A percentile compares a stretch with the other conserved stretches of the same genome.
These are phyloP conservation scores for Odontamblyopus lacepedii DNA, from an alignment of 2,797 vertebrate genomes.

Conservation along the genomic window DNA sequence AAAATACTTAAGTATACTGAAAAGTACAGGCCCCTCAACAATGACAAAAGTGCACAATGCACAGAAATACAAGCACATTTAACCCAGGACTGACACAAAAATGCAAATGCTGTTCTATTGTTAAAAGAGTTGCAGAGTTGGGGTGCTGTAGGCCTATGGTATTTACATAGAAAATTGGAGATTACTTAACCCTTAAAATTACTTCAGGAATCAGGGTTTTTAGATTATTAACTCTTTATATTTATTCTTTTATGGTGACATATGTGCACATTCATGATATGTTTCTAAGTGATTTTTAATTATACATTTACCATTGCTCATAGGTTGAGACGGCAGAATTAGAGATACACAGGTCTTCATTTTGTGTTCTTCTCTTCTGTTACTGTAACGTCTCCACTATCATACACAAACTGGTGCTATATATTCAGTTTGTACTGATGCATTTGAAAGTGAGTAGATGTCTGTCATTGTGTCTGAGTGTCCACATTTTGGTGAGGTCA, in stretches of 20 bases:
- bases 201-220: not conserved
- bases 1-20: not conserved
- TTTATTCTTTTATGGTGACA: too few relatives aligned
- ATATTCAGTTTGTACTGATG: not conserved
- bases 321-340: not conserved
- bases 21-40: not conserved
- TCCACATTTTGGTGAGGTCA: not conserved
- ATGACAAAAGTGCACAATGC: not conserved
- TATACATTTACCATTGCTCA: not conserved
- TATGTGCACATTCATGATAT: too few relatives aligned
- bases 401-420: not conserved
- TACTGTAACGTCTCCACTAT: not conserved
- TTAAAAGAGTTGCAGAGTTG: not conserved
- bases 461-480: not conserved
- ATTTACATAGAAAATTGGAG: not conserved
- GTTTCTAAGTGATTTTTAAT: not conserved
- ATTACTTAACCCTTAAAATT: not conserved
- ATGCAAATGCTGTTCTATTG: not conserved
- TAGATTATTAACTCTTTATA: not conserved
- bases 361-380: not conserved
- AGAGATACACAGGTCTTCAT: not conserved
- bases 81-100: not conserved
- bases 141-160: not conserved
- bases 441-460: not conserved
- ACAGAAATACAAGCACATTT: not conserved